phyloP scores from a whole-genome alignment of 1,140 invertebrate species.

The Alviniconcha marisindica region DNA sequence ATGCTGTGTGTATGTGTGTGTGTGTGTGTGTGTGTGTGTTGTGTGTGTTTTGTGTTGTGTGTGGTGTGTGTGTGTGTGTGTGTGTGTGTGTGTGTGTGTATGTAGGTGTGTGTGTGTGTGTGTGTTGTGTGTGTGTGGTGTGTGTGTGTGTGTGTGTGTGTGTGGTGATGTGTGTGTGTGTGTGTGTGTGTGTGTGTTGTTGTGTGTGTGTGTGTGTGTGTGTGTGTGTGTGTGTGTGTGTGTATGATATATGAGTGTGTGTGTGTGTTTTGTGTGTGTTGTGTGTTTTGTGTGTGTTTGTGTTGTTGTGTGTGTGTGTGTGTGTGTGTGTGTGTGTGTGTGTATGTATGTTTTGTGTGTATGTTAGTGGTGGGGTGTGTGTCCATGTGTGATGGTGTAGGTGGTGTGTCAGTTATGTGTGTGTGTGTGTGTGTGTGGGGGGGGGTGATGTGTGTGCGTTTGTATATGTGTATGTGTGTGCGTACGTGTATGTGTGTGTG shows the following conservation, averaged over 20 bases:
- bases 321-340: neutral
- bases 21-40: conserved; percentile 22
- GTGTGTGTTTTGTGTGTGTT: too few species aligned
- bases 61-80: neutral
- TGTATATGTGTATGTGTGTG: too few species aligned
- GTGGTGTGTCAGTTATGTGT: neutral
- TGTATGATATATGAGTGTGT: too few species aligned
- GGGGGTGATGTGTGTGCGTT: too few species aligned
- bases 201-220: too few species aligned
- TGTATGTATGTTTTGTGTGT: neutral
- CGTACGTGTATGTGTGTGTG: neutral
- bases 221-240: too few species aligned
- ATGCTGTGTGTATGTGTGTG: too few species aligned
- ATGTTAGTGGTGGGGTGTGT: neutral
- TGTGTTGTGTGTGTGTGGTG: too few species aligned
- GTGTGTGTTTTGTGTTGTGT: neutral
- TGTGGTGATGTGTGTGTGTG: too few species aligned
- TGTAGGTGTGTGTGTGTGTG: neutral
- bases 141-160: too few species aligned
- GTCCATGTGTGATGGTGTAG: neutral
- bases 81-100: neutral
- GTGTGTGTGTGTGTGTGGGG: too few species aligned
- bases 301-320: neutral
- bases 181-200: too few species aligned
- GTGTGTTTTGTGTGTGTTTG: neutral